A percentile compares a stretch with the other conserved stretches of the same genome.
These are phyloP conservation scores for Mayetiola destructor DNA, from an alignment of 2,888 invertebrate genomes.

Conservation along the genomic window DNA sequence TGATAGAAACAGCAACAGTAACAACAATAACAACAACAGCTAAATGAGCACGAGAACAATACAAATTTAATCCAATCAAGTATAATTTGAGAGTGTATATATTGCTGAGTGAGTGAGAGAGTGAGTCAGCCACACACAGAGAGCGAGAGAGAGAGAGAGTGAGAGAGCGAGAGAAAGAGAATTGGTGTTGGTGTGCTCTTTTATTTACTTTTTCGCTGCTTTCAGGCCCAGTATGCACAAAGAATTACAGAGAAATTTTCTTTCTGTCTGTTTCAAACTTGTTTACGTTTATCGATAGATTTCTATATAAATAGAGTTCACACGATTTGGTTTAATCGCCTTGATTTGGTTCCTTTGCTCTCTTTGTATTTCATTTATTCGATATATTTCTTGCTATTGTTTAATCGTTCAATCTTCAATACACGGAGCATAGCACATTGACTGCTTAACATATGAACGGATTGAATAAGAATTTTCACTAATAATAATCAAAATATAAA, in stretches of 20 bases:
- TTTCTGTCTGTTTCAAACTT: neutral
- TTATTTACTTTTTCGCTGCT: too few relatives aligned
- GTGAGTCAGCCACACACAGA: too few relatives aligned
- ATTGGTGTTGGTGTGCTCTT: too few relatives aligned
- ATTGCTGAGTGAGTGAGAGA: neutral
- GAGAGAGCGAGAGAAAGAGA: too few relatives aligned
- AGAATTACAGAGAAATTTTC: neutral
- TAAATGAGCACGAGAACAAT: too few relatives aligned
- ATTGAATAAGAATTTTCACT: too few relatives aligned
- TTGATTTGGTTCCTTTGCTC: neutral
- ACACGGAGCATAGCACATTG: neutral
- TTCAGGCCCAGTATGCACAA: too few relatives aligned
- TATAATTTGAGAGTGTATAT: slow-evolving; percentile 1
- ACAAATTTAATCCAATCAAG: slow-evolving; percentile 10
- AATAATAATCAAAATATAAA: neutral
- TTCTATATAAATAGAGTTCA: neutral
- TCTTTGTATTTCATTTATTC: neutral
- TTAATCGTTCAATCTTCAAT: neutral
- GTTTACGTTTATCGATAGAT: slow-evolving; percentile 1
- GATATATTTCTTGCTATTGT: neutral
- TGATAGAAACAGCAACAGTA: too few relatives aligned
- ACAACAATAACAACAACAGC: too few relatives aligned
- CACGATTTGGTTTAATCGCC: neutral
- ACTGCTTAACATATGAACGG: too few relatives aligned
- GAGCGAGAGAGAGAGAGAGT: too few relatives aligned